Evolutionary conservation across 2,888 invertebrate genomes (phyloP).

Genomic region (Nematopogon swammerdamellus): DNA sequence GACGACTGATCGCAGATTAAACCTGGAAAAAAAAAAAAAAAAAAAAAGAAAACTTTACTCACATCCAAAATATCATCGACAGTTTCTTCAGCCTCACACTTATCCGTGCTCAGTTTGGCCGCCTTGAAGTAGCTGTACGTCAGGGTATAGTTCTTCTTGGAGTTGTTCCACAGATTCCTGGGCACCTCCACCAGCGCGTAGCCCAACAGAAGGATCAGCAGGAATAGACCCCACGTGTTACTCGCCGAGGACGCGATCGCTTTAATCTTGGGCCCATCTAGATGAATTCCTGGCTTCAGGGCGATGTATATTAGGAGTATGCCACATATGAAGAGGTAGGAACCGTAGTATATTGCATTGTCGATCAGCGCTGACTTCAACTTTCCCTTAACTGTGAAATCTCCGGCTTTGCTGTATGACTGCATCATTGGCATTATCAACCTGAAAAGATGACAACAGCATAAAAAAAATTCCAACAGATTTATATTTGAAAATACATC

Average conservation of each 20-base stretch:
- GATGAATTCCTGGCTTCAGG: conserved; percentile 78
- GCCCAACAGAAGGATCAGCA: conserved; percentile 85
- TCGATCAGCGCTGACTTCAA: conserved; percentile 92
- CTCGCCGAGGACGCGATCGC: conserved; percentile 97
- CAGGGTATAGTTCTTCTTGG: conserved; percentile 80
- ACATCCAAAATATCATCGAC: conserved; percentile 94
- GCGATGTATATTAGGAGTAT: conserved; percentile 93
- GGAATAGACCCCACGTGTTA: conserved; percentile 98
- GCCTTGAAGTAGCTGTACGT: conserved; percentile 90
- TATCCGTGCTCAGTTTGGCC: conserved; percentile 91
- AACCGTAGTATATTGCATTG: conserved; percentile 97
- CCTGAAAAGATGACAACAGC: conserved; percentile 50
- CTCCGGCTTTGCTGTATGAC: conserved; percentile 97
- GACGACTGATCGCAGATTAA: too few species aligned
- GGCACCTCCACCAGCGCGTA: conserved; percentile 97
- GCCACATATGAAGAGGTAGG: conserved; percentile 92
- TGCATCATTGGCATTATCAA: conserved; percentile 98
- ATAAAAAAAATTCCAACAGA: neutral
- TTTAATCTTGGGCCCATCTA: conserved; percentile 91
- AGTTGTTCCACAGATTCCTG: conserved; percentile 86
- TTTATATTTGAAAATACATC: neutral
- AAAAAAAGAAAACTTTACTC: conserved; percentile 16
- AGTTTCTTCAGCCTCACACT: conserved; percentile 95
- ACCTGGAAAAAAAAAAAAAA: too few species aligned
- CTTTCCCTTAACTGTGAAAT: conserved; percentile 93